Percentiles rank a stretch among this genome's conserved stretches.
phyloP scores from a whole-genome alignment of 2,888 invertebrate species.

The Napeogenes inachia region DNA sequence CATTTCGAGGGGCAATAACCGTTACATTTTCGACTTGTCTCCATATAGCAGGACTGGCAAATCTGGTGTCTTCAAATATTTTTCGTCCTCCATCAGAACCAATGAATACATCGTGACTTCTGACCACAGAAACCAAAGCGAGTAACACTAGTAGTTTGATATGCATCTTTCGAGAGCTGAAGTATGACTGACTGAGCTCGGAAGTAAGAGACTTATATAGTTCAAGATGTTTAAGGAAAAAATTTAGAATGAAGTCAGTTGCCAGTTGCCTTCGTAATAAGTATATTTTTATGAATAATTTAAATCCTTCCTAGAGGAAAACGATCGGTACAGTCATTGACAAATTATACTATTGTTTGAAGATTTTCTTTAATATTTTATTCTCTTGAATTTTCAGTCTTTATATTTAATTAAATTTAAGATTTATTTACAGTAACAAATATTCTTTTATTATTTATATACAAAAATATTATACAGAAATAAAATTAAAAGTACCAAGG shows the following conservation, averaged over 20 bases:
- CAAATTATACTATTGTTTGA: conserved; percentile 24
- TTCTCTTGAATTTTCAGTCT: background rate
- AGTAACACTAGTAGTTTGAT: conserved; percentile 36
- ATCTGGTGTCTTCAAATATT: conserved; percentile 51
- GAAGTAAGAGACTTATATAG: conserved; percentile 50
- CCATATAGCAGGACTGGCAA: conserved; percentile 62
- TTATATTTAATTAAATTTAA: background rate
- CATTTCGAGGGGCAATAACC: conserved; percentile 45
- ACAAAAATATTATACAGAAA: too few relatives aligned
- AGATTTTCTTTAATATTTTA: background rate
- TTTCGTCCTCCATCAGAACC: conserved; percentile 47
- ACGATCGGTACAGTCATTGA: conserved; percentile 41
- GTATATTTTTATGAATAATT: conserved; percentile 48
- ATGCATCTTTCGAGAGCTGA: conserved; percentile 44
- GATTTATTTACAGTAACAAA: too few relatives aligned
- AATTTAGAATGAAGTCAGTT: conserved; percentile 46
- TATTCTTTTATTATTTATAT: too few relatives aligned
- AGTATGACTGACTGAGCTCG: conserved; percentile 43
- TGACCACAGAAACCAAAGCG: conserved; percentile 40
- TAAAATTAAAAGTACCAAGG: too few relatives aligned
- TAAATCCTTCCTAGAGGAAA: conserved; percentile 66
- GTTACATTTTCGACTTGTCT: conserved; percentile 50
- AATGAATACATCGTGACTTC: conserved; percentile 47
- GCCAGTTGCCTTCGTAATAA: conserved; percentile 46
- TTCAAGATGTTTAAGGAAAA: conserved; percentile 54